Conservation (phyloP, 2,797 vertebrate species). For the Alosa sapidissima region DNA sequence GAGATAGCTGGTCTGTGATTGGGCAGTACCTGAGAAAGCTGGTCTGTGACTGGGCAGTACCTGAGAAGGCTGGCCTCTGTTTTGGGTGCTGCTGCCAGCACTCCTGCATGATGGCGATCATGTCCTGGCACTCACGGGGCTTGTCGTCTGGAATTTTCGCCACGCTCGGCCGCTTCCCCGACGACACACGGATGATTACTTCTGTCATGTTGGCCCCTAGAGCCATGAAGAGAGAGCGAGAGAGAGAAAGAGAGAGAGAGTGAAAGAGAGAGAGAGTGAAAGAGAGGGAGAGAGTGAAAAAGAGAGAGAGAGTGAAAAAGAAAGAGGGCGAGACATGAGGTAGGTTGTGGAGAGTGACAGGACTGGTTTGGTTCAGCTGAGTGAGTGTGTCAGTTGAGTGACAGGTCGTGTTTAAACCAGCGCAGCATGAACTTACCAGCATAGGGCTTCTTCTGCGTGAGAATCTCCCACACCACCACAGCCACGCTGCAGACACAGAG, state of each 20-base stretch:
- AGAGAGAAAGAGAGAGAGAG: neutral
- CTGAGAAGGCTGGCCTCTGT: constrained; percentile 80
- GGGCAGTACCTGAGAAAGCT: neutral
- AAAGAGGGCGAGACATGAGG: neutral
- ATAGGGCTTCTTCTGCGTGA: constrained; percentile 85
- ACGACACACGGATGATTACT: constrained; percentile 77
- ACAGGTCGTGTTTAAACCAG: neutral
- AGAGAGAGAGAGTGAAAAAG: neutral
- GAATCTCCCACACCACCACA: constrained; percentile 87
- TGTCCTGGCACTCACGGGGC: constrained; percentile 76
- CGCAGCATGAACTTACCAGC: constrained; percentile 69
- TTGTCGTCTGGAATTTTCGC: constrained; percentile 70
- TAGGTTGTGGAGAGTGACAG: neutral
- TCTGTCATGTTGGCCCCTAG: constrained; percentile 81
- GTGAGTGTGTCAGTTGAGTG: neutral
- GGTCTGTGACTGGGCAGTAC: constrained; percentile 55
- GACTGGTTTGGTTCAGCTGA: neutral
- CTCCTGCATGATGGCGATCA: constrained; percentile 79
- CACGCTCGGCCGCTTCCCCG: constrained; percentile 76
- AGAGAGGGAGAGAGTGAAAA: neutral
- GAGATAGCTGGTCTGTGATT: neutral
- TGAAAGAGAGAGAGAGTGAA: neutral
- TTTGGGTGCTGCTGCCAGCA: constrained; percentile 81
- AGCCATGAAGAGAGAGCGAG: neutral
- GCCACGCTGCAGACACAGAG: constrained; percentile 74